Evolutionary conservation across 2,113 vertebrate species (phyloP).

Genomic region (Furnarius figulus): DNA sequence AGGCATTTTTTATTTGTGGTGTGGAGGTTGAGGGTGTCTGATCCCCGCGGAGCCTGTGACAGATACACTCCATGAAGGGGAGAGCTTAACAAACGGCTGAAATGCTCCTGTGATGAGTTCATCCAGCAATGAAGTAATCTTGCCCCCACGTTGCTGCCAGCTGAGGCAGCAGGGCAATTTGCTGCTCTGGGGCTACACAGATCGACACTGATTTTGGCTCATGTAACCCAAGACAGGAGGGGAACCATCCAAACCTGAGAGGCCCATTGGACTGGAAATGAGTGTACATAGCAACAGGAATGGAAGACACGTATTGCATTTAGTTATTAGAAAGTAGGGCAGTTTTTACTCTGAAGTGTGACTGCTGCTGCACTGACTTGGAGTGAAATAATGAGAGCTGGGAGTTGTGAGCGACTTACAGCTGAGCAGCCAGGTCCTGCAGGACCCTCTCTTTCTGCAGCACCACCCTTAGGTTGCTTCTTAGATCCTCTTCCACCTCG

Average conservation of each 20-base stretch:
- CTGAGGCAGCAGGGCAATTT: neutral
- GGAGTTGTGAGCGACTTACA: neutral
- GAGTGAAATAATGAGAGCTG: conserved; percentile 53
- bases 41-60: neutral
- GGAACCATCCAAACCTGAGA: neutral
- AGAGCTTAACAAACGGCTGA: neutral
- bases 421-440: neutral
- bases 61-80: neutral
- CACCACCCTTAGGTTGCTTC: neutral
- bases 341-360: neutral
- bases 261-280: accelerated
- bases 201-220: neutral
- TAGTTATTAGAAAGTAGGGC: neutral
- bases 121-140: neutral
- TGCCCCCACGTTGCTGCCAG: neutral
- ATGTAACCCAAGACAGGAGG: accelerated
- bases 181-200: neutral
- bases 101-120: conserved; percentile 1
- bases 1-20: neutral
- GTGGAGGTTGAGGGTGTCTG: neutral
- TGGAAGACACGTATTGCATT: neutral
- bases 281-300: accelerated
- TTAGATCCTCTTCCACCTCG: neutral
- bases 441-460: neutral
- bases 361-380: neutral